A percentile compares a stretch with the other conserved stretches of the same genome.
phyloP scores from a whole-genome alignment of 2,888 invertebrate species.

The Quadroppia sp. region DNA sequence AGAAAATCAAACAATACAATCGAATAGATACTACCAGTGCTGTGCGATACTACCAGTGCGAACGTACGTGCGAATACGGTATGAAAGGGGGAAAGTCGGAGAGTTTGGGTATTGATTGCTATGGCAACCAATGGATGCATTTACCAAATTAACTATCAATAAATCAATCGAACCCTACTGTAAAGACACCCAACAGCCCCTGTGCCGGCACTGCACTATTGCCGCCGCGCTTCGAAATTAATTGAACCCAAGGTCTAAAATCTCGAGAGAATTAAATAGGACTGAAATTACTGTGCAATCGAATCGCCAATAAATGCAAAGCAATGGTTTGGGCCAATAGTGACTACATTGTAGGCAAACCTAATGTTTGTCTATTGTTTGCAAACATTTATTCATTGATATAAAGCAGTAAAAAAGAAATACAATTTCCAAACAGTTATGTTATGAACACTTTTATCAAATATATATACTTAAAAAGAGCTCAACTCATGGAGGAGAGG shows the following conservation, averaged over 20 bases:
- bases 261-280: slow-evolving; percentile 20
- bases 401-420: slow-evolving; percentile 5
- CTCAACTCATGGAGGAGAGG: slow-evolving; percentile 4
- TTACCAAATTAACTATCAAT: slow-evolving; percentile 48
- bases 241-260: slow-evolving; percentile 43
- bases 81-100: slow-evolving; percentile 43
- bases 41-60: background rate
- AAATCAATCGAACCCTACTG: slow-evolving; percentile 46
- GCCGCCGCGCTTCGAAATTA: slow-evolving; percentile 45
- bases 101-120: slow-evolving; percentile 44
- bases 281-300: slow-evolving; percentile 12
- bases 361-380: background rate
- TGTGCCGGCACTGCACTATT: slow-evolving; percentile 42
- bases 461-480: slow-evolving; percentile 17
- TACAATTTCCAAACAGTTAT: background rate
- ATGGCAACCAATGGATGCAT: slow-evolving; percentile 47
- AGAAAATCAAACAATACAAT: slow-evolving; percentile 45
- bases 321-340: slow-evolving; percentile 2
- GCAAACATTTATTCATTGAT: background rate
- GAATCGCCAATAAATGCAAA: slow-evolving; percentile 21
- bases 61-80: slow-evolving; percentile 18
- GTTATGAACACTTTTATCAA: slow-evolving; percentile 1
- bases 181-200: background rate
- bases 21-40: background rate
- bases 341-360: background rate